These are phyloP conservation scores for Mionectes olivaceus DNA, from an alignment of 2,797 vertebrate genomes.

Conservation along the genomic window DNA sequence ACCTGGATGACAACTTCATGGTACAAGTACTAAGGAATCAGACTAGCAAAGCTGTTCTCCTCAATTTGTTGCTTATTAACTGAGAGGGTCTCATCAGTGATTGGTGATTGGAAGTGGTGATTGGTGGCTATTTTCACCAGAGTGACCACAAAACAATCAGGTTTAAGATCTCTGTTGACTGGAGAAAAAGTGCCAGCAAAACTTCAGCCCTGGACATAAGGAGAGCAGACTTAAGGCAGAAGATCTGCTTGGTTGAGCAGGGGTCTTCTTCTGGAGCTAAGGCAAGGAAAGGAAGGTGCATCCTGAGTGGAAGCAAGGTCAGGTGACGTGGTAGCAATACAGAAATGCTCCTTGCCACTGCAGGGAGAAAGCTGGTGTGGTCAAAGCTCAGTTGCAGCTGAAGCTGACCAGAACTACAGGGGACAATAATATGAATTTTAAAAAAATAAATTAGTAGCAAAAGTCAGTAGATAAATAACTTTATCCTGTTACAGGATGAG, in stretches of 20 bases:
- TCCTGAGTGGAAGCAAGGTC: background rate
- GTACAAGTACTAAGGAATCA: background rate
- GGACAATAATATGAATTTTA: background rate
- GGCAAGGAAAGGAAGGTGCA: background rate
- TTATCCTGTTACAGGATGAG: too few species aligned
- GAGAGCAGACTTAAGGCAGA: background rate
- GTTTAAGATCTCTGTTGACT: background rate
- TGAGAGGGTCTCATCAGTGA: background rate
- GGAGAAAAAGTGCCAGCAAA: background rate
- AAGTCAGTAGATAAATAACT: too few species aligned
- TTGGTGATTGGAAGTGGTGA: too few species aligned
- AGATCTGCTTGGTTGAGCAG: background rate
- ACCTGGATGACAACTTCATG: background rate
- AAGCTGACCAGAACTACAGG: background rate
- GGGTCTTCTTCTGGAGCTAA: background rate
- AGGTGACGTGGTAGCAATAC: background rate
- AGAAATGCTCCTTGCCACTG: background rate
- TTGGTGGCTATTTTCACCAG: background rate
- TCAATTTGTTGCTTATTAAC: background rate
- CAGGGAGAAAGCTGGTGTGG: background rate
- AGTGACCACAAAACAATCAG: background rate
- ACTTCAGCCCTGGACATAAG: background rate
- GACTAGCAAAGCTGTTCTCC: background rate
- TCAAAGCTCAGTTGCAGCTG: background rate
- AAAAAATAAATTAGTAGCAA: background rate